Base-by-base conservation (phyloP, 1,140 invertebrate species). In the Penaeus vannamei region DNA sequence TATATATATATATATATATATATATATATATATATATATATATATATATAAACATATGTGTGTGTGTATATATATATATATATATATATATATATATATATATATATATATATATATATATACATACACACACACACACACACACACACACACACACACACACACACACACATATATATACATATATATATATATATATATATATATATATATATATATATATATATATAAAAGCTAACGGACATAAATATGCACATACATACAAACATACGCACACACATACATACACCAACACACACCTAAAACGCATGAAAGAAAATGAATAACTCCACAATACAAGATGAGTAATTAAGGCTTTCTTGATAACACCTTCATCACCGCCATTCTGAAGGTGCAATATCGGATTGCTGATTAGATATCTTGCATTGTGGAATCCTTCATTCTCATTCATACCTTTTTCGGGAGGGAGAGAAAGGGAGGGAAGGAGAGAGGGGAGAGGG, bases 11-110 rank as follows among this genome's bases (percentile, higher is more conserved):
- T 72, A 72, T 32, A 72, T n/a, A 72, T 19, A 26, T 72, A 72
- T 72, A 72, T 72, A 72, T 72, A 72, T 72, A 26, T 72, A 72
- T n/a, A 72, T 72, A 32, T n/a, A 72, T 72, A 23, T 7, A 69
- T 69, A 23, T 69, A 69, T 23, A 23, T 23, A 69, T 69, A 69
- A 14, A 69, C 23, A 69, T 20, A 69, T 29, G 4, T 69, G 32
- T 69, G 23, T 69, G 1, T 69, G 23, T 23, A 69, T 69, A 69
- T 69, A 69, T 69, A 69, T 69, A 69, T 69, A 69, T 69, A 69
- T 69, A 69, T 69, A 69, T 69, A 69, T 69, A 69, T 69, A 69
- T 69, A 69, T 69, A 69, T 69, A 69, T 69, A 69, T 69, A 69
- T 69, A 69, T 69, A 69, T 69, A 69, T 69, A 69, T 69, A 69